Evolutionary conservation across 2,113 vertebrate species (phyloP).

Genomic region (Drymodes brunneopygia): DNA sequence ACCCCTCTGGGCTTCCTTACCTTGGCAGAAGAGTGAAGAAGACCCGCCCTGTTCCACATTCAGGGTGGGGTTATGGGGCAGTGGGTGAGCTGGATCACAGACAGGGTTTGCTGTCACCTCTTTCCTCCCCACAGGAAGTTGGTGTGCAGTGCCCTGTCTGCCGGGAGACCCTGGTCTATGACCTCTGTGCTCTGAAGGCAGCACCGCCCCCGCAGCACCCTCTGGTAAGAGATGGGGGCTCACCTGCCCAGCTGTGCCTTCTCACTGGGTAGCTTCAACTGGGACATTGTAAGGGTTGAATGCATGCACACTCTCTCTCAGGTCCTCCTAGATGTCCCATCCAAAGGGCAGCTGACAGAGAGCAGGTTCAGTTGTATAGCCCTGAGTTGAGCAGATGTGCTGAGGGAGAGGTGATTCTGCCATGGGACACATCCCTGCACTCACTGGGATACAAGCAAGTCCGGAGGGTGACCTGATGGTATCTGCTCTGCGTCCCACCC

Average conservation of each 20-base stretch:
- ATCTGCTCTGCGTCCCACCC: not conserved
- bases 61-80: not conserved
- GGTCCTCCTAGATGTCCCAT: not conserved
- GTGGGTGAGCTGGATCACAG: accelerated
- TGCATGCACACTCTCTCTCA: not conserved
- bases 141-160: conserved; percentile 78
- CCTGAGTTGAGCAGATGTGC: not conserved
- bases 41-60: not conserved
- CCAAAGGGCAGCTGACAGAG: not conserved
- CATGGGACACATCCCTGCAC: not conserved
- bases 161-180: conserved; percentile 71
- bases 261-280: not conserved
- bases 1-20: not conserved
- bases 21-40: not conserved
- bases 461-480: not conserved
- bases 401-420: not conserved
- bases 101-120: not conserved
- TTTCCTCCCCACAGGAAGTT: conserved; percentile 18
- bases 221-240: conserved; percentile 62
- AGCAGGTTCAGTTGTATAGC: not conserved
- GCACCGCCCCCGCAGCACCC: conserved; percentile 69
- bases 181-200: conserved; percentile 70
- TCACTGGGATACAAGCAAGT: not conserved
- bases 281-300: not conserved
- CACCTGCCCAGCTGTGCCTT: not conserved